phyloP scores from a whole-genome alignment of 2,113 vertebrate genomes.

The Misgurnus anguillicaudatus region DNA sequence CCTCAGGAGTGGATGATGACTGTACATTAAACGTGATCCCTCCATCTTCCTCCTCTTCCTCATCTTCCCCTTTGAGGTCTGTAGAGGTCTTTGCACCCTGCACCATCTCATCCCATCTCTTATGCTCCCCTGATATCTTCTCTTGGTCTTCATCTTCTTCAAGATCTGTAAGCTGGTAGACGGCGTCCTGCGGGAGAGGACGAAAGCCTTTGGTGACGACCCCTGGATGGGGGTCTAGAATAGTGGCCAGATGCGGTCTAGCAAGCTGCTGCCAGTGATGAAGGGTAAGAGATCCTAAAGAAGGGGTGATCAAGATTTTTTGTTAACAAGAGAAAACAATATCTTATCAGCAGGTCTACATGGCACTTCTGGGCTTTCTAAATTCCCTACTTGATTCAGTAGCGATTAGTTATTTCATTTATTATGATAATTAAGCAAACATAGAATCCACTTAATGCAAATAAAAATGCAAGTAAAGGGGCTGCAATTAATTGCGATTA shows the following conservation, averaged over 20 bases:
- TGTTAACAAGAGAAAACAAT: background rate
- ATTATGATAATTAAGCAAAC: no score
- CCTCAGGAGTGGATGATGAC: conserved; percentile 71
- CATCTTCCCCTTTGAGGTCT: conserved; percentile 65
- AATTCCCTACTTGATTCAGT: no score
- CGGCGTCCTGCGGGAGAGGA: conserved; percentile 77
- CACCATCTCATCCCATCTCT: background rate
- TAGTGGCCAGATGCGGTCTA: conserved; percentile 91
- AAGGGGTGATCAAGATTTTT: background rate
- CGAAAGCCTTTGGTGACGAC: conserved; percentile 95
- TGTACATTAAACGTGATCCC: conserved; percentile 88
- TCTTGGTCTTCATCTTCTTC: conserved; percentile 85
- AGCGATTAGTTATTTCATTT: no score
- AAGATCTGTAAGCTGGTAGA: conserved; percentile 86
- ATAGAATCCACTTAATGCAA: no score
- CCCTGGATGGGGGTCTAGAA: conserved; percentile 92
- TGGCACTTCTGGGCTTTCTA: no score
- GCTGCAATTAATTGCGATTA: no score
- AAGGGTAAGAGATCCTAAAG: conserved; percentile 92
- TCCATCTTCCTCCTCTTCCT: conserved; percentile 74
- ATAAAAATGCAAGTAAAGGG: no score
- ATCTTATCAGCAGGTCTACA: no score
- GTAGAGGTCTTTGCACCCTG: conserved; percentile 73
- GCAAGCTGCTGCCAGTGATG: conserved; percentile 98
- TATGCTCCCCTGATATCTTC: conserved; percentile 51